Base-by-base conservation (phyloP, 2,797 vertebrate genomes). In the Dicrostonyx torquatus region DNA sequence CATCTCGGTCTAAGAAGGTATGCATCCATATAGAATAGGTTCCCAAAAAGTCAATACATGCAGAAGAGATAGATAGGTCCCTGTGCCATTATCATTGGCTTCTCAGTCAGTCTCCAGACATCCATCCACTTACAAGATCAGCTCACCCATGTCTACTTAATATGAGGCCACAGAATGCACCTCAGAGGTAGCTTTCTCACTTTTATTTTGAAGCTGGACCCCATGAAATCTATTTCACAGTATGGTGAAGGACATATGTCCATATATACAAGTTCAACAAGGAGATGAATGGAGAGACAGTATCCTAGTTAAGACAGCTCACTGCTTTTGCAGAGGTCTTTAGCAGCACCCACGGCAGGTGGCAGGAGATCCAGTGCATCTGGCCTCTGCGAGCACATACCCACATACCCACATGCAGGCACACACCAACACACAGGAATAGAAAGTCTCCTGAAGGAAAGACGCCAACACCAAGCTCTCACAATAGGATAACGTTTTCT, bases 171-270 rank as follows among this genome's bases (percentile, higher is more conserved):
- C 26, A 79, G 26, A 87, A 85, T 76, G 31, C 45, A 64, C 11
- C 29, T 4, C 24, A 62, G 13, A 29, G 22, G 14, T 9, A 20
- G 58, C 3, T 80, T 87, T 90, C 24, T 50, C n/a, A 34, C 10
- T 60, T 85, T 80, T n/a, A 75, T 75, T 87, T 95, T 89, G 80
- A 86, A 94, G 31, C 17, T 43, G 70, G 12, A 53, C 20, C 17
- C 34, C 45, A 77, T 91, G 31, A 87, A 89, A 26, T 34, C 43
- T 55, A 55, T 77, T 92, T 85, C 80, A 29, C 13, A 45, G 20
- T 55, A 26, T 6, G 48, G 60, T 76, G 0, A 58, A 9, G 58
- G 5, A 31, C 6, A 43, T 17, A 17, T 10, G 53, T 62, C 68
- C 53, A 91, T 22, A 31, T 31, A 58, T 7, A 70, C 4, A 14